Conservation (phyloP, 2,797 vertebrate genomes). For the Rhynchonycteris naso region DNA sequence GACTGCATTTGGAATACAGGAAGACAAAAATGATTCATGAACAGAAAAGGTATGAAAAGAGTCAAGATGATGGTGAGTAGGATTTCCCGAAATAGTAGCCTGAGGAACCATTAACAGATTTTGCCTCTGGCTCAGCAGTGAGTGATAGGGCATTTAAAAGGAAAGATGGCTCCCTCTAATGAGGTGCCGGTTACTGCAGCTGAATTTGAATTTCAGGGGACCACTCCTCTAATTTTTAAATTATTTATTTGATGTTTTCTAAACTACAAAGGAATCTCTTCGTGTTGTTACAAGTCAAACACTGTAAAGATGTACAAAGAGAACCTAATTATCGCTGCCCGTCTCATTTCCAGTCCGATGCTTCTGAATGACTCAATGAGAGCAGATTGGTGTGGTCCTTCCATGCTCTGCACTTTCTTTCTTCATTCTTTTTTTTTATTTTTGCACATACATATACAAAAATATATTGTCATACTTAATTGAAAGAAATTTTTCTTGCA, state of each 20-base stretch:
- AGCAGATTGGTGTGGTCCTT: background rate
- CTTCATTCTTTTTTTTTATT: too few species aligned
- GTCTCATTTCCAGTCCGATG: background rate
- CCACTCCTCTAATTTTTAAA: background rate
- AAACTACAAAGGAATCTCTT: background rate
- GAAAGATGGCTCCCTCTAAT: background rate
- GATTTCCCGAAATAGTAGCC: background rate
- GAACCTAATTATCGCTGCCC: background rate
- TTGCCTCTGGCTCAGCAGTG: background rate
- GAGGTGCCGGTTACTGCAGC: background rate
- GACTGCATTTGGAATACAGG: slow-evolving; percentile 61
- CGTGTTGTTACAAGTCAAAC: background rate
- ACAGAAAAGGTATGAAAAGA: slow-evolving; percentile 6
- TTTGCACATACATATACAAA: background rate
- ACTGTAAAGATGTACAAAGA: background rate
- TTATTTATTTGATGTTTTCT: slow-evolving; percentile 29
- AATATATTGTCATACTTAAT: background rate
- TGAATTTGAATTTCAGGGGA: background rate
- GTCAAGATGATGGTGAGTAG: background rate
- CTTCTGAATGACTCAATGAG: background rate
- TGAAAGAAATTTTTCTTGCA: background rate
- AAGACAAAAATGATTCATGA: slow-evolving; percentile 14
- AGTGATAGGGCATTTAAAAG: background rate
- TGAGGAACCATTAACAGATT: background rate
- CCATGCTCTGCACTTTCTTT: background rate